Evolutionary conservation across 2,113 vertebrate species (phyloP).

Genomic region (Gnathochromis pfefferi): DNA sequence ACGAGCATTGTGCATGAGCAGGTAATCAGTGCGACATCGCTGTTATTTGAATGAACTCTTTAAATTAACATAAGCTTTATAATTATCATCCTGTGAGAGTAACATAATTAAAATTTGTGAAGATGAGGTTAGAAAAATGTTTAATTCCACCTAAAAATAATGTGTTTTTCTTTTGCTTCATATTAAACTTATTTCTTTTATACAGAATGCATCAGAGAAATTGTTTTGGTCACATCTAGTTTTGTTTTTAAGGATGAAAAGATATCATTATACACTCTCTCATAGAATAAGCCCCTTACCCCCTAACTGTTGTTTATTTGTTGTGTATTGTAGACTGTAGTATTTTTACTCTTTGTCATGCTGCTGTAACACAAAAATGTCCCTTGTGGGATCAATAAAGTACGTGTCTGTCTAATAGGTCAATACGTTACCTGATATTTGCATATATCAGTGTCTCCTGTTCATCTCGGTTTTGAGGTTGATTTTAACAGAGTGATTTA

Average conservation of each 20-base stretch:
- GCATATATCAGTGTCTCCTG: background rate
- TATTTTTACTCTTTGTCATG: background rate
- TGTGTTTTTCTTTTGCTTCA: background rate
- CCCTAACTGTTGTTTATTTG: background rate
- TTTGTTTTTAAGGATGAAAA: background rate
- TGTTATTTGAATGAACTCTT: background rate
- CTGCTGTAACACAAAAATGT: background rate
- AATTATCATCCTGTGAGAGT: background rate
- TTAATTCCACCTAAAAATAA: background rate
- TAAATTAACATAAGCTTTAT: background rate
- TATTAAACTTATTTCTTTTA: background rate
- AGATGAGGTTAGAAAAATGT: fast-evolving
- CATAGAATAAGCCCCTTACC: background rate
- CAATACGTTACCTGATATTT: background rate
- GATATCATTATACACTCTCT: background rate
- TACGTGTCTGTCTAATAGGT: background rate
- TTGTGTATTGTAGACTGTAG: background rate
- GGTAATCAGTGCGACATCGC: background rate
- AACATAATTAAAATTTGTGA: background rate
- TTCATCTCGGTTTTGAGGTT: background rate
- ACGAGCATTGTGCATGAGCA: background rate
- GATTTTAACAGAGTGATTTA: background rate
- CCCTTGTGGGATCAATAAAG: background rate
- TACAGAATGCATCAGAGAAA: background rate
- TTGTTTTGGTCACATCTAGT: background rate